These are phyloP conservation scores for Eubasilissa splendida DNA, from an alignment of 2,888 invertebrate species.

Conservation along the genomic window DNA sequence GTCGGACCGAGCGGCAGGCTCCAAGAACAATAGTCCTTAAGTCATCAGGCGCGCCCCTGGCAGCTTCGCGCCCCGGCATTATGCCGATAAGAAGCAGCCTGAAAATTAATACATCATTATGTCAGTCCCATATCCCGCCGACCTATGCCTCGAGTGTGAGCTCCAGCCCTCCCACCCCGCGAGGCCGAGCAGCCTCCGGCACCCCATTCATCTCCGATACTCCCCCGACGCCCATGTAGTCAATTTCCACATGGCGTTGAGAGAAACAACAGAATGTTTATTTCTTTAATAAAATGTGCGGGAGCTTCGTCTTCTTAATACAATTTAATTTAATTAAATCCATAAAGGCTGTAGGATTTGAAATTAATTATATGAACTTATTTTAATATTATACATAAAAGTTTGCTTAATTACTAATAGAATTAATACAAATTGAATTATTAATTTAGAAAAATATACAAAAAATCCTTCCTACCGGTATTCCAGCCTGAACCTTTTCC, in stretches of 20 bases:
- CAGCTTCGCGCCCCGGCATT: slow-evolving; percentile 46
- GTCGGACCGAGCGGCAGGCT: slow-evolving; percentile 17
- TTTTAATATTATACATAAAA: too few species aligned
- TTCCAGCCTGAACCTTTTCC: too few species aligned
- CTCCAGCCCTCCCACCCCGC: slow-evolving; percentile 12
- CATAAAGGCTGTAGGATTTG: too few species aligned
- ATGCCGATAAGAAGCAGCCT: slow-evolving; percentile 57
- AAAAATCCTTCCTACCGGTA: too few species aligned
- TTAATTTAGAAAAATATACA: too few species aligned
- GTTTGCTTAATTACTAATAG: too few species aligned
- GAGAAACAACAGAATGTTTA: slow-evolving; percentile 15
- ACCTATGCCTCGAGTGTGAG: slow-evolving; percentile 40
- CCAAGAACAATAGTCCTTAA: slow-evolving; percentile 50
- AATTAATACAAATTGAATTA: too few species aligned
- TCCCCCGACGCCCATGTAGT: slow-evolving; percentile 2
- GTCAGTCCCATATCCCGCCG: slow-evolving; percentile 57
- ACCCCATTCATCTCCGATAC: not conserved
- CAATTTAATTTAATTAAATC: too few species aligned
- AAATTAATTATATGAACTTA: too few species aligned
- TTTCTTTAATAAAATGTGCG: not conserved
- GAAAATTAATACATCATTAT: slow-evolving; percentile 59
- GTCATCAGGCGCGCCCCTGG: slow-evolving; percentile 38
- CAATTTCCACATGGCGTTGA: slow-evolving; percentile 20
- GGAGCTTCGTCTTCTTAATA: too few species aligned
- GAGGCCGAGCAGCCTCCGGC: not conserved